A percentile compares a stretch with the other conserved stretches of the same genome.
These are phyloP conservation scores for Trochalopteron elliotii DNA, from an alignment of 2,113 vertebrate species.

Conservation along the genomic window DNA sequence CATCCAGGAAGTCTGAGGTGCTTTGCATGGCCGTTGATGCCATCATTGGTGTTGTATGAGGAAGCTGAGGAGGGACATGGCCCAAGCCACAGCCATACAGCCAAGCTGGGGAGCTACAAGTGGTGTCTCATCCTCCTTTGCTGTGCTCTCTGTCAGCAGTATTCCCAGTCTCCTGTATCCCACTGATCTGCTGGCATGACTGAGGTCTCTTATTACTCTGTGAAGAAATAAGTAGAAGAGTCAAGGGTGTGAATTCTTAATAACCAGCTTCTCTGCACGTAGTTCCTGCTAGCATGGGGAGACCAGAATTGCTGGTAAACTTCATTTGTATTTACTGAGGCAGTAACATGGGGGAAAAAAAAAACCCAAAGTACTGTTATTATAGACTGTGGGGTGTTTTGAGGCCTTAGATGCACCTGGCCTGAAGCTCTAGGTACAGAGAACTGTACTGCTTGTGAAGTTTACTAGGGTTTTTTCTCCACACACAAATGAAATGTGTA, in stretches of 20 bases:
- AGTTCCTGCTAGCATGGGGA: neutral
- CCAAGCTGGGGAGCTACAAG: neutral
- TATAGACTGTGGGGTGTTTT: neutral
- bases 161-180: neutral
- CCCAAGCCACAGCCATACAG: neutral
- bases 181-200: neutral
- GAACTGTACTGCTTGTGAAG: neutral
- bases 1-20: neutral
- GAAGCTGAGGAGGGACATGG: neutral
- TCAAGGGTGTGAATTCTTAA: neutral
- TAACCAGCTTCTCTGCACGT: neutral
- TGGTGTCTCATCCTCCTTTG: neutral
- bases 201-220: neutral
- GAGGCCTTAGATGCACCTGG: neutral
- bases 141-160: accelerated
- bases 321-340: neutral
- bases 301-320: neutral
- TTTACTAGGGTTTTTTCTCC: neutral
- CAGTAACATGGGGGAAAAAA: neutral
- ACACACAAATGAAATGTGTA: neutral
- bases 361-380: neutral
- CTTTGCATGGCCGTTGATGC: neutral
- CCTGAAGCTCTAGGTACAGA: neutral
- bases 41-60: neutral
- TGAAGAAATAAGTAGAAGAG: neutral